Evolutionary conservation across 2,113 vertebrate genomes (phyloP).

Genomic region (Limnothrissa miodon): DNA sequence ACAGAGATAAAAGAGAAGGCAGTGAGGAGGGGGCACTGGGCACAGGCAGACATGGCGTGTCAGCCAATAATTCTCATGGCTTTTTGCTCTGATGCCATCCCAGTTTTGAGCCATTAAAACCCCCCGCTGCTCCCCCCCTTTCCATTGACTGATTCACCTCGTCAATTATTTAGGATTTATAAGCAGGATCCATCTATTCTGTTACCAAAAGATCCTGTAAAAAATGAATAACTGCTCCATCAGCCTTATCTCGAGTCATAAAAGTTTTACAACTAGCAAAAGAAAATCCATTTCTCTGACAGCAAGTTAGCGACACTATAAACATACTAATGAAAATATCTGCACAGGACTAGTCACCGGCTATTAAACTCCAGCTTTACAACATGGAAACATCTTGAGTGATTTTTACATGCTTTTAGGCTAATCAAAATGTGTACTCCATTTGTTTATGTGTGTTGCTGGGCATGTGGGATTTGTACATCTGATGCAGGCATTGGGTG

Average conservation of each 20-base stretch:
- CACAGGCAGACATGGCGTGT: conserved; percentile 5
- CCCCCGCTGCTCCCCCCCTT: conserved; percentile 41
- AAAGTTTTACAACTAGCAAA: conserved; percentile 66
- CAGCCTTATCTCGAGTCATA: conserved; percentile 62
- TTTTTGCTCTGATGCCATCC: conserved; percentile 61
- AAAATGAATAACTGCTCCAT: conserved; percentile 60
- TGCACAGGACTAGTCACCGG: conserved; percentile 37
- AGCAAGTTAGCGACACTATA: conserved; percentile 50
- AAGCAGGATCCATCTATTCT: conserved; percentile 67
- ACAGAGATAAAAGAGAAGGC: conserved; percentile 43
- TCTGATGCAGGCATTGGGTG: neutral
- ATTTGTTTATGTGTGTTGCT: conserved; percentile 43
- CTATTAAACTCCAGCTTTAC: conserved; percentile 47
- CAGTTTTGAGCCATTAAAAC: conserved; percentile 60
- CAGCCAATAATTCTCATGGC: conserved; percentile 31
- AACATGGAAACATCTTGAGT: conserved; percentile 41
- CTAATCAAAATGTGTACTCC: conserved; percentile 54
- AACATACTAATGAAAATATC: conserved; percentile 62
- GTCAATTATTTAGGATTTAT: conserved; percentile 75
- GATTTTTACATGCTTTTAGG: conserved; percentile 51
- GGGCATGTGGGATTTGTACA: too few relatives aligned
- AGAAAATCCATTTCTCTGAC: conserved; percentile 64
- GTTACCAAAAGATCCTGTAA: conserved; percentile 57
- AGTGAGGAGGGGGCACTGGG: conserved; percentile 14
- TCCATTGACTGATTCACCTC: conserved; percentile 62